Base-by-base conservation (phyloP, 2,888 invertebrate genomes). In the Diploptera punctata region DNA sequence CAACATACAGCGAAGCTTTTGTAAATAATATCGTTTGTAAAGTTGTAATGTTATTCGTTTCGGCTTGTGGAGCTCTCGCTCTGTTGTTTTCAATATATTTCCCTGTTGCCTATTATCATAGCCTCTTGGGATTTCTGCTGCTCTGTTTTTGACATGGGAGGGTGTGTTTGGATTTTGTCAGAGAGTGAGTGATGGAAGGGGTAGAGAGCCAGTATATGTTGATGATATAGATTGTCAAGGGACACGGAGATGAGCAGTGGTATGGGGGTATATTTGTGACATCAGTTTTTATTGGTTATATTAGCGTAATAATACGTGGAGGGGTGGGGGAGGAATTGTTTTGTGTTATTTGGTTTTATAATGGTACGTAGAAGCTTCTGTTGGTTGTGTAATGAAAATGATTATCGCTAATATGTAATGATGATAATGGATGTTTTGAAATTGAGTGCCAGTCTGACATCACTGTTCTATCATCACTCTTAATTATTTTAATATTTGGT, bases 21-120 rank as follows among this genome's bases (percentile, higher is more conserved):
- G 67, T 49, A 73, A 73, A 73, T 73, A 73, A 73, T 71, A 71
- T 67, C 62, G 71, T 73, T 73, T 73, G 73, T 71, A 67, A 73
- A 73, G 71, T 73, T 68, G 54, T 73, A 71, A 73, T 68, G 73
- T 67, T 26, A 68, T 73, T 71, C 65, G 71, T 71, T 54, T 67
- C 71, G 67, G 71, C 54, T 67, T 49, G 71, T 18, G 67, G 71
- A 33, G n/a, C n/a, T n/a, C n/a, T 54, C 71, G 31, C 71, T 61
- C 49, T 70, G 57, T 68, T 43, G 43, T 65, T 68, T 69, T 69
- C 47, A 62, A 68, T 69, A 68, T 72, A 65, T 62, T 70, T 60
- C 70, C 60, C 70, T 19, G 43, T 38, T 57, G 57, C 26, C 57
- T 57, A 67, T 67, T 67, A 67, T 67, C 67, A 47, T 67, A 47